Evolutionary conservation across 2,888 invertebrate genomes (phyloP), one percentile per base, ranked within the genome.

Genomic region (Sinotaia quadrata): DNA sequence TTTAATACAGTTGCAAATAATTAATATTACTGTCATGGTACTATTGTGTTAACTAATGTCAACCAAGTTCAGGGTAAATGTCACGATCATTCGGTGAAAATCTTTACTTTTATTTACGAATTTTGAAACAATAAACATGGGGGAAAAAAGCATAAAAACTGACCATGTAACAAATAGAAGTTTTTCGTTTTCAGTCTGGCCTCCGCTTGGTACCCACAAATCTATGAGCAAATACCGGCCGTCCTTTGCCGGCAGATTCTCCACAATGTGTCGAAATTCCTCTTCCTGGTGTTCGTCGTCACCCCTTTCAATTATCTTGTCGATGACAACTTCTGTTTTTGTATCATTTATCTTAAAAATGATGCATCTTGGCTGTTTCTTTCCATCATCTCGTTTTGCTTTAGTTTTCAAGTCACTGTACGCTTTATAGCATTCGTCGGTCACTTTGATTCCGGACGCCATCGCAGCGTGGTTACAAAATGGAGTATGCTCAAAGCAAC

Each of bases 381-480:
- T n/a, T n/a, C n/a, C n/a, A n/a, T n/a, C n/a, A n/a, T 1, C 2
- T 47, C 24, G n/a, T 5, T 47, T 24, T 18, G n/a, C 24, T 24
- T 47, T 47, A 21, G 1, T 1, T 47, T 47, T 47, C 18, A 47
- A 47, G 47, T 47, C 47, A 47, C 21, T 2, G 18, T 4, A 47
- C n/a, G 47, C 47, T 47, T 47, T 24, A 3, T 21, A 21, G 47
- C 47, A 47, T n/a, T 24, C 2, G 2, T 47, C 4, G 18, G n/a
- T 24, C 8, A 47, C 47, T 47, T 47, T 47, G 24, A 47, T 47
- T 47, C 47, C 47, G 24, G 47, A 47, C 47, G 47, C 47, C 47
- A 47, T 47, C n/a, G n/a, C n/a, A n/a, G n/a, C n/a, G n/a, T n/a
- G n/a, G n/a, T n/a, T n/a, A n/a, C n/a, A n/a, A n/a, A n/a, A n/a